phyloP scores from a whole-genome alignment of 2,888 invertebrate species.

The Ennomos erosarius region DNA sequence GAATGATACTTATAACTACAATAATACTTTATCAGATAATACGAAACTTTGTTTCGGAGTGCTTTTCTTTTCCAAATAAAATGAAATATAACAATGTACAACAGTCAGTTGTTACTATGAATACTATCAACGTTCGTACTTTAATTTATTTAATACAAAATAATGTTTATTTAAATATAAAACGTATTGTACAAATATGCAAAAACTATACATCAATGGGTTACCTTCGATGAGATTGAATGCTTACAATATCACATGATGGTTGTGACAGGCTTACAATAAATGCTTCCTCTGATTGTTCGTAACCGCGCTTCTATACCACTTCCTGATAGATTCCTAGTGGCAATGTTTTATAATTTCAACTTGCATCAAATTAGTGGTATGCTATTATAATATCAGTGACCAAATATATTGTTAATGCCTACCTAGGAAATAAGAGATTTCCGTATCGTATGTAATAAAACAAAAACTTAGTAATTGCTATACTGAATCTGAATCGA shows the following conservation, averaged over 20 bases:
- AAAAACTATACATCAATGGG: slow-evolving; percentile 68
- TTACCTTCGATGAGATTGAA: slow-evolving; percentile 54
- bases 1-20: slow-evolving; percentile 60
- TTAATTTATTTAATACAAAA: slow-evolving; percentile 59
- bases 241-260: slow-evolving; percentile 53
- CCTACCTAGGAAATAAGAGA: too few relatives aligned
- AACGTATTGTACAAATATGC: slow-evolving; percentile 69
- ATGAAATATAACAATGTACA: slow-evolving; percentile 59
- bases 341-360: neutral
- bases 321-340: slow-evolving; percentile 1
- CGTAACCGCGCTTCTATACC: slow-evolving; percentile 5
- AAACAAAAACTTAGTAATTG: too few relatives aligned
- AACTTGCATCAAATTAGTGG: too few relatives aligned
- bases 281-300: slow-evolving; percentile 11
- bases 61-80: slow-evolving; percentile 48
- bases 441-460: too few relatives aligned
- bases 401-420: too few relatives aligned
- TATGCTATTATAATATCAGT: too few relatives aligned
- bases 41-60: slow-evolving; percentile 55
- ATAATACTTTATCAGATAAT: slow-evolving; percentile 68
- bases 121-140: slow-evolving; percentile 30
- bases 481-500: too few relatives aligned
- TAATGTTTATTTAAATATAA: slow-evolving; percentile 53
- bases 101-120: slow-evolving; percentile 55
- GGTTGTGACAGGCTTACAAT: slow-evolving; percentile 10